Conservation (phyloP, 2,797 vertebrate species). For the Xiphorhynchus erythropygius region DNA sequence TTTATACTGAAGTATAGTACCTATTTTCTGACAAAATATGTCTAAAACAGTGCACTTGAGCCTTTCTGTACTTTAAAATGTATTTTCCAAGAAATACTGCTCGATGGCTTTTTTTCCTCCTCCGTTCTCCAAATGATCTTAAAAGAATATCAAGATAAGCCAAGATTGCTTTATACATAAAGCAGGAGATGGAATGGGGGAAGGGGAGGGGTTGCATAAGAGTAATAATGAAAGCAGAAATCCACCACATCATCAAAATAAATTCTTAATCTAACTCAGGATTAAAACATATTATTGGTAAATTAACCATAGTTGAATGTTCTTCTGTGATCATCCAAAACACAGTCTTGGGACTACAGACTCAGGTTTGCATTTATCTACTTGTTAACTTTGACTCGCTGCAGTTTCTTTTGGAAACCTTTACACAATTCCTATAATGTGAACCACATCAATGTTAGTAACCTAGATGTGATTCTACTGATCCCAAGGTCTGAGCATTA, state of each 20-base stretch:
- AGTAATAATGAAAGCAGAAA: neutral
- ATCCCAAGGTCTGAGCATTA: neutral
- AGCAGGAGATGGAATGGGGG: neutral
- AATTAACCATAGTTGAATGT: neutral
- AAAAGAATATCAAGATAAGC: neutral
- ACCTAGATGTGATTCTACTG: neutral
- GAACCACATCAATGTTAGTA: neutral
- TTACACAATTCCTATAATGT: neutral
- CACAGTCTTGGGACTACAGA: neutral
- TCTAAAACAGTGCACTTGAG: neutral
- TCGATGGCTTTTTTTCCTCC: too few species aligned
- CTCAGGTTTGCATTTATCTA: neutral
- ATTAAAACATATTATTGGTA: neutral
- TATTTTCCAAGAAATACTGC: too few species aligned
- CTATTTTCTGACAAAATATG: neutral
- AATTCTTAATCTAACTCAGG: neutral
- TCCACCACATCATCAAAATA: neutral
- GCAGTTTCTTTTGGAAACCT: neutral
- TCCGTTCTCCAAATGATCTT: too few species aligned
- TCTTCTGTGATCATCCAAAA: neutral
- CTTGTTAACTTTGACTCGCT: neutral
- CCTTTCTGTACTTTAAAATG: neutral
- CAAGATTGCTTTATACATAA: neutral
- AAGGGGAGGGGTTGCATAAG: neutral
- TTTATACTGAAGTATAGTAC: neutral